Evolutionary conservation across 2,113 vertebrate genomes (phyloP).

Genomic region (Mirounga angustirostris): DNA sequence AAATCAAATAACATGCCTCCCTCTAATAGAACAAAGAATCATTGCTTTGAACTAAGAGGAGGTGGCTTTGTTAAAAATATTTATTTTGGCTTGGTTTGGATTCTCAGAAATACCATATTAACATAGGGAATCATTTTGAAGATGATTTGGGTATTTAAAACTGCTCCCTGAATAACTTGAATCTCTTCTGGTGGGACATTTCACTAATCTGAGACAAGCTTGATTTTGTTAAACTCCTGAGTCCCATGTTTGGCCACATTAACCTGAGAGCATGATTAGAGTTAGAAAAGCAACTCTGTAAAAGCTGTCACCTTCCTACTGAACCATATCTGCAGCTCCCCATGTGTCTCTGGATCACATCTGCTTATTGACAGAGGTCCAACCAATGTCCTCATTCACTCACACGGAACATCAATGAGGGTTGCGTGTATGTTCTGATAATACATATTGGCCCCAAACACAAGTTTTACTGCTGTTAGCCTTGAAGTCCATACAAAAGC

Average conservation of each 20-base stretch:
- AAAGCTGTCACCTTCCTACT: slow-evolving; percentile 69
- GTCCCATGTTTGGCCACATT: slow-evolving; percentile 59
- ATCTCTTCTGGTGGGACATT: slow-evolving; percentile 65
- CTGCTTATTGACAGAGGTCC: slow-evolving; percentile 66
- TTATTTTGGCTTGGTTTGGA: slow-evolving; percentile 67
- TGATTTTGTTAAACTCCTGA: slow-evolving; percentile 66
- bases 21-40: slow-evolving; percentile 13
- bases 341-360: slow-evolving; percentile 66
- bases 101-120: slow-evolving; percentile 53
- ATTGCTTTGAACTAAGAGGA: slow-evolving; percentile 51
- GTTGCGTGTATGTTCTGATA: background rate
- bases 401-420: background rate
- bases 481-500: background rate
- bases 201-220: slow-evolving; percentile 68
- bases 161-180: slow-evolving; percentile 56
- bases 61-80: slow-evolving; percentile 69
- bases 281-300: slow-evolving; percentile 38
- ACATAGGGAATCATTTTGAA: slow-evolving; percentile 66
- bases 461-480: background rate
- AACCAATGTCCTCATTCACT: slow-evolving; percentile 66
- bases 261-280: slow-evolving; percentile 64
- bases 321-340: slow-evolving; percentile 73
- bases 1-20: slow-evolving; percentile 31
- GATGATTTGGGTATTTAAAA: slow-evolving; percentile 65
- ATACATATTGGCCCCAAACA: background rate